Percentiles rank a stretch among this genome's conserved stretches.
phyloP scores from a whole-genome alignment of 23 tunicate genomes.

The Ascidia mentula region DNA sequence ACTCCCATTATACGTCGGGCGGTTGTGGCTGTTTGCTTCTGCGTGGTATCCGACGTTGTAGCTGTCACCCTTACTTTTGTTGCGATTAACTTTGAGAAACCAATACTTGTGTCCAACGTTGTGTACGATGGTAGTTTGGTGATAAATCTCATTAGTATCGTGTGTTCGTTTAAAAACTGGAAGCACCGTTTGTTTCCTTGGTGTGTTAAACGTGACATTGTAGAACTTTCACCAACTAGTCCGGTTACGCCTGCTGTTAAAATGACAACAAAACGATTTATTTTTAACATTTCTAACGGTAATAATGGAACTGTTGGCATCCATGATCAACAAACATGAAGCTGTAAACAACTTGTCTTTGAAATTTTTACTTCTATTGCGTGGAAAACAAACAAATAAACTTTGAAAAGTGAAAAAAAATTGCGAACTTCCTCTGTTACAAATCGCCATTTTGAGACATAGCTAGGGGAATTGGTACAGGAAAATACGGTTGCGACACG shows the following conservation, averaged over 20 bases:
- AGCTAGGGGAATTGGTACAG: too few species aligned
- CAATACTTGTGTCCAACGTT: constrained; percentile 3
- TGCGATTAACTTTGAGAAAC: neutral
- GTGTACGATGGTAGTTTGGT: constrained; percentile 17
- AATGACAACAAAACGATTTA: too few species aligned
- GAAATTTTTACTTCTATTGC: too few species aligned
- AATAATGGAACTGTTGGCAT: too few species aligned
- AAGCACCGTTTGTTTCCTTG: neutral
- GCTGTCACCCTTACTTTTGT: neutral
- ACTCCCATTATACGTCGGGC: neutral
- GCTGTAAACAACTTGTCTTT: too few species aligned
- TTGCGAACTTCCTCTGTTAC: too few species aligned
- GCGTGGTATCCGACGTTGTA: constrained; percentile 11
- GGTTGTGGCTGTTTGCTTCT: neutral
- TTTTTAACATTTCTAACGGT: too few species aligned
- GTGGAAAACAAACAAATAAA: too few species aligned
- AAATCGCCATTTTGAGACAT: too few species aligned
- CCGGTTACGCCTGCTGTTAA: neutral
- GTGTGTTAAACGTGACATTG: neutral
- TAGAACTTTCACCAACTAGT: neutral
- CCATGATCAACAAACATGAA: too few species aligned
- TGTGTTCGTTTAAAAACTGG: constrained; percentile 15
- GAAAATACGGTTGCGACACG: too few species aligned
- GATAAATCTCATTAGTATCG: constrained; percentile 1
- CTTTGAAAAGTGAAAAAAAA: too few species aligned